These are phyloP conservation scores for Rotaria socialis DNA, from an alignment of 2,888 invertebrate species.

Conservation along the genomic window DNA sequence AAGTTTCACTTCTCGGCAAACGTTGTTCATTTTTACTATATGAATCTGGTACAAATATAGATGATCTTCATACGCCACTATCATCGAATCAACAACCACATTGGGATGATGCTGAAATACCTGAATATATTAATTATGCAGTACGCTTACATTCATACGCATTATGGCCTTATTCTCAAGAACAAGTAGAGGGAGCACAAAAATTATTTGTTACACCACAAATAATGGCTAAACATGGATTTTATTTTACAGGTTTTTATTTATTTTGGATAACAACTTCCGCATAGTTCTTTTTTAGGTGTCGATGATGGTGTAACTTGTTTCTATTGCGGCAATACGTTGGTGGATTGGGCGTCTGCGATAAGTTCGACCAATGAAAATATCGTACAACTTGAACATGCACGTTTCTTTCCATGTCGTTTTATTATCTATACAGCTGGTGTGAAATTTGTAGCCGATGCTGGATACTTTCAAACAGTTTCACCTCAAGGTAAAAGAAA, in stretches of 20 bases:
- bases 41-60: not conserved
- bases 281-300: not conserved
- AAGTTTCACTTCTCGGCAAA: conserved; percentile 1
- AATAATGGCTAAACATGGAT: conserved; percentile 22
- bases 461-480: conserved; percentile 1
- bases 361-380: not conserved
- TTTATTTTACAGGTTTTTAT: conserved; percentile 22
- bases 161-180: not conserved
- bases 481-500: not conserved
- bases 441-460: not conserved
- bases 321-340: conserved; percentile 6
- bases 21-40: conserved; percentile 31
- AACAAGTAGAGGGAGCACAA: not conserved
- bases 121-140: not conserved
- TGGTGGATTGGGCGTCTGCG: not conserved
- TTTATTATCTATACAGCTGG: conserved; percentile 1
- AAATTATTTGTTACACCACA: conserved; percentile 4
- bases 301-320: not conserved
- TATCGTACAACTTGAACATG: conserved; percentile 21
- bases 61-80: conserved; percentile 6
- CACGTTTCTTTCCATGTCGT: conserved; percentile 24
- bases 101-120: conserved; percentile 15
- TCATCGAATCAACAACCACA: not conserved
- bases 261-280: not conserved
- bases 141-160: not conserved